These are phyloP conservation scores for Ia io DNA, from an alignment of 2,113 vertebrate species.

Conservation along the genomic window DNA sequence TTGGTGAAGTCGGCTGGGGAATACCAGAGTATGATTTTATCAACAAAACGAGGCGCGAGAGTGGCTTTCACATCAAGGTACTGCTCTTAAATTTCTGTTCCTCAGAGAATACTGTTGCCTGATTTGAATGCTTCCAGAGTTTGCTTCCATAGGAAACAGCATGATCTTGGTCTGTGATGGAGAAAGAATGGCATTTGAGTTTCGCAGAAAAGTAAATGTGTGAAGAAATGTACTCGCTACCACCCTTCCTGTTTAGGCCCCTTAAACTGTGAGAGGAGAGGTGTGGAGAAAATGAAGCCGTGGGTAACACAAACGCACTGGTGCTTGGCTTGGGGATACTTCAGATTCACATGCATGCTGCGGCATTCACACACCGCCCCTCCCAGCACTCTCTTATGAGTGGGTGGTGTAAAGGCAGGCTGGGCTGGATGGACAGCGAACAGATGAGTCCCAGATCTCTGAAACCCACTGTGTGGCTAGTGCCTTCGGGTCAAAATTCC, in stretches of 20 bases:
- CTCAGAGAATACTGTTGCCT: background rate
- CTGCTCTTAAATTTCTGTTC: background rate
- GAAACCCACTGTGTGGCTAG: background rate
- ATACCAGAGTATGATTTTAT: conserved; percentile 76
- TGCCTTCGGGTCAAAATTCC: too few relatives aligned
- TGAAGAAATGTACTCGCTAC: background rate
- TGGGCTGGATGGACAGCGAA: background rate
- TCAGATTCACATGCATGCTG: background rate
- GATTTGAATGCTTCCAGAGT: background rate
- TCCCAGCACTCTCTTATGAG: background rate
- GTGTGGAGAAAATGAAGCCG: background rate
- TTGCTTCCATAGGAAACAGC: background rate
- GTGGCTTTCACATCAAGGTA: conserved; percentile 84
- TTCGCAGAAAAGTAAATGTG: background rate
- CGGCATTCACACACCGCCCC: background rate
- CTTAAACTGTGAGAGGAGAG: background rate
- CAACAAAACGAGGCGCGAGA: conserved; percentile 75
- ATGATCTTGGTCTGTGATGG: background rate
- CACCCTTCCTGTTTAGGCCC: background rate
- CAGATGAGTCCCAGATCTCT: background rate
- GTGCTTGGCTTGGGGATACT: background rate
- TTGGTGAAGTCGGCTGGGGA: conserved; percentile 84
- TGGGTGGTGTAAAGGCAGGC: background rate
- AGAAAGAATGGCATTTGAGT: background rate
- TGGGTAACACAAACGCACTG: background rate